phyloP scores from a whole-genome alignment of 2,888 invertebrate species.

The Volucella inflata region DNA sequence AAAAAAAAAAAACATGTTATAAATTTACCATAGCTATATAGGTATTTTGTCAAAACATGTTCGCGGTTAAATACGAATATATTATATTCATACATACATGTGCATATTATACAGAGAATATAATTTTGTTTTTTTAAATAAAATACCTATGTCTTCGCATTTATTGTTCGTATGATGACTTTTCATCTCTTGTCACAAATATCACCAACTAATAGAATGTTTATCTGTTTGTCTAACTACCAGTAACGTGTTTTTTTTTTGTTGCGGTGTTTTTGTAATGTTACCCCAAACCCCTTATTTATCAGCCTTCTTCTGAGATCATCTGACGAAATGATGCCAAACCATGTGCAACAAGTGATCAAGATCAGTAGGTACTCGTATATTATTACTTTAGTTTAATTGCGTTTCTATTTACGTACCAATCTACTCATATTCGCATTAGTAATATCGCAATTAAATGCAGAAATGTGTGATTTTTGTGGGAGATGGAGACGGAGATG shows the following conservation, averaged over 20 bases:
- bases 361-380: slow-evolving; percentile 11
- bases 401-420: slow-evolving; percentile 22
- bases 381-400: slow-evolving; percentile 28
- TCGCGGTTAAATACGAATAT: too few species aligned
- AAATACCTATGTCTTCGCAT: too few species aligned
- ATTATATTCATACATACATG: too few species aligned
- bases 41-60: too few species aligned
- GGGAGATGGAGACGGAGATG: not conserved
- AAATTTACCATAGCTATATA: too few species aligned
- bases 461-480: not conserved
- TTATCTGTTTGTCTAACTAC: too few species aligned
- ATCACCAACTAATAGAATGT: too few species aligned
- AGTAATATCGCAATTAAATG: slow-evolving; percentile 11
- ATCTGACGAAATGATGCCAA: slow-evolving; percentile 12
- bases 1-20: too few species aligned
- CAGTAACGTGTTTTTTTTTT: slow-evolving; percentile 10
- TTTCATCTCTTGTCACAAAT: too few species aligned
- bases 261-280: not conserved
- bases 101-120: too few species aligned
- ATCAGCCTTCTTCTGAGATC: not conserved
- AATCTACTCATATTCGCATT: slow-evolving; percentile 8
- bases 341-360: slow-evolving; percentile 10
- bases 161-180: too few species aligned
- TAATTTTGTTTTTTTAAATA: too few species aligned
- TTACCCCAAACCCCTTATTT: not conserved